Evolutionary conservation across 2,888 invertebrate species (phyloP).

Genomic region (Epistrophe grossulariae): DNA sequence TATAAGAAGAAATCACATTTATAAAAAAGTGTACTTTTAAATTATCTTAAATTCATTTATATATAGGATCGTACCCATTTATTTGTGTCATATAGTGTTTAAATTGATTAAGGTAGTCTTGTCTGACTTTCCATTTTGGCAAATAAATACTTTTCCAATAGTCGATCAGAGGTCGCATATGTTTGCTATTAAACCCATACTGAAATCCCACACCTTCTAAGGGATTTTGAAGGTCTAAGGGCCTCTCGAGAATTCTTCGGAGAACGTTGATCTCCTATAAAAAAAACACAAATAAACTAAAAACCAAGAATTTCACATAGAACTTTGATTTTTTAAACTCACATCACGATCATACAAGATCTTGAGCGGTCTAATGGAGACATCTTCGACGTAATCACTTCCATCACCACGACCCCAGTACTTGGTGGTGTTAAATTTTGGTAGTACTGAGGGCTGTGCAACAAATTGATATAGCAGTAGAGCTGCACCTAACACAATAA

Average conservation of each 20-base stretch:
- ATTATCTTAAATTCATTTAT: not conserved
- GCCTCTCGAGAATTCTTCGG: constrained; percentile 85
- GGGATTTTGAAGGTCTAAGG: constrained; percentile 85
- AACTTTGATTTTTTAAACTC: not conserved
- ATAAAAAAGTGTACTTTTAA: not conserved
- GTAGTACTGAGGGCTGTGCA: constrained; percentile 78
- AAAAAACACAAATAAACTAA: not conserved
- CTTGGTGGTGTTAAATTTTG: constrained; percentile 79
- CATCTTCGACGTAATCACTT: constrained; percentile 79
- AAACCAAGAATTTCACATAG: not conserved
- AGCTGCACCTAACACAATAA: constrained; percentile 18
- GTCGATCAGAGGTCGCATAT: constrained; percentile 87
- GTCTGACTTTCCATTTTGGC: constrained; percentile 87
- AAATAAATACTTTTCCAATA: constrained; percentile 92
- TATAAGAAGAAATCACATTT: not conserved
- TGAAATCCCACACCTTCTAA: constrained; percentile 89
- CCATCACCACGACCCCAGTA: constrained; percentile 82
- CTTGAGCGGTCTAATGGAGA: constrained; percentile 79
- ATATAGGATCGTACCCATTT: constrained; percentile 85
- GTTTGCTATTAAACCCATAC: constrained; percentile 92
- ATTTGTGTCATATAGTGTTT: constrained; percentile 91
- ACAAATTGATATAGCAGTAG: constrained; percentile 54
- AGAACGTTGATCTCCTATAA: constrained; percentile 85
- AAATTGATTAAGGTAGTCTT: constrained; percentile 88
- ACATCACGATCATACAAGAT: constrained; percentile 81